Conservation (phyloP, 2,797 vertebrate species). For the Enteromius treurensis region DNA sequence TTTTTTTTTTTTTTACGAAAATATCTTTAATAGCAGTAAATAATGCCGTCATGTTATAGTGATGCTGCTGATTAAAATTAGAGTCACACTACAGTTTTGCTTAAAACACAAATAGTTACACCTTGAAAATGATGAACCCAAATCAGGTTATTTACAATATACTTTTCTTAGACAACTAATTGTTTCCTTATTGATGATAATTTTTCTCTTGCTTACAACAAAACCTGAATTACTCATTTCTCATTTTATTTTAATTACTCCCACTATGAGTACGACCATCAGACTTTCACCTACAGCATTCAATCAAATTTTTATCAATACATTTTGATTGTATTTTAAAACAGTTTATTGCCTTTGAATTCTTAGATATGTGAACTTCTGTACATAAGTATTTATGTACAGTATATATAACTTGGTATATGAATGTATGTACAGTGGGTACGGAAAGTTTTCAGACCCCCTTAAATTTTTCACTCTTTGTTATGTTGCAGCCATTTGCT, state of each 20-base stretch:
- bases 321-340: neutral
- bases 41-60: neutral
- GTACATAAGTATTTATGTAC: neutral
- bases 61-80: neutral
- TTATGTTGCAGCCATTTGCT: too few species aligned
- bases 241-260: neutral
- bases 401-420: neutral
- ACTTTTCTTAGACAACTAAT: neutral
- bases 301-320: neutral
- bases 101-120: neutral
- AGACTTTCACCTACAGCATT: neutral
- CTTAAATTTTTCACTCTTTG: too few species aligned
- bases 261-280: neutral
- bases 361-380: neutral
- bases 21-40: neutral
- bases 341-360: too few species aligned
- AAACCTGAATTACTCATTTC: neutral
- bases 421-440: neutral
- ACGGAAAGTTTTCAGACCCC: too few species aligned
- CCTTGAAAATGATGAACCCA: neutral
- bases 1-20: neutral
- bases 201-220: neutral
- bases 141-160: neutral
- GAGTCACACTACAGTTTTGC: neutral
- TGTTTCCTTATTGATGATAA: neutral